Base-by-base conservation (phyloP, 2,797 vertebrate genomes). In the Esox lucius region DNA sequence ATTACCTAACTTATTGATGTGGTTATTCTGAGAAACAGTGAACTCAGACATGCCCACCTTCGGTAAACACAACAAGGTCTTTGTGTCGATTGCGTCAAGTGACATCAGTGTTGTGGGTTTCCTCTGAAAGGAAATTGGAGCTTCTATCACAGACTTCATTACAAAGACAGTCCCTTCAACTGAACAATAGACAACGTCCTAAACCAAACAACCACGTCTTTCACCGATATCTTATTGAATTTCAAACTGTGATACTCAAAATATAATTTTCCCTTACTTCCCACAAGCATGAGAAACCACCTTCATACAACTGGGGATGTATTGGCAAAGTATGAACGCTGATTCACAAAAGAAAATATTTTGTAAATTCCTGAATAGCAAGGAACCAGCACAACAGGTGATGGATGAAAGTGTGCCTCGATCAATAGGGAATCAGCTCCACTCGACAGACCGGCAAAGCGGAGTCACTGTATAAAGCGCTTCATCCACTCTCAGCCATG, bases 131-230 rank as follows among this genome's bases (percentile, higher is more conserved):
- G 61, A 28, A 22, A 64, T 75, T 4, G 1, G 62, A 79, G 61
- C 42, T 62, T 49, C 46, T 62, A 15, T 71, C 48, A 39, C 74
- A 80, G 78, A 75, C 86, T 76, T 82, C 86, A 89, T 87, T 89
- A 82, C 85, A 49, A 83, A 84, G 78, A 24, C 72, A 74, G 77
- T 56, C 53, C 72, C 68, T 79, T 81, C 80, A 81, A 75, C 49
- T 49, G 2, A 3, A 79, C 80, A 85, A 53, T 64, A 79, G 65
- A 79, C 77, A 70, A 13, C 46, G 62, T 73, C 22, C 17, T 49
- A 39, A 75, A 70, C 73, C 77, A 76, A 80, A 71, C 74, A 80
- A 84, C 75, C 76, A 33, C 76, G 76, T 48, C 72, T 71, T 80
- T 51, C 71, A 76, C 68, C 35, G 35, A 75, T 82, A 65, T 73